Percentiles rank a stretch among this genome's conserved stretches.
phyloP scores from a whole-genome alignment of 2,888 invertebrate species.

The Heliothis peltigera region DNA sequence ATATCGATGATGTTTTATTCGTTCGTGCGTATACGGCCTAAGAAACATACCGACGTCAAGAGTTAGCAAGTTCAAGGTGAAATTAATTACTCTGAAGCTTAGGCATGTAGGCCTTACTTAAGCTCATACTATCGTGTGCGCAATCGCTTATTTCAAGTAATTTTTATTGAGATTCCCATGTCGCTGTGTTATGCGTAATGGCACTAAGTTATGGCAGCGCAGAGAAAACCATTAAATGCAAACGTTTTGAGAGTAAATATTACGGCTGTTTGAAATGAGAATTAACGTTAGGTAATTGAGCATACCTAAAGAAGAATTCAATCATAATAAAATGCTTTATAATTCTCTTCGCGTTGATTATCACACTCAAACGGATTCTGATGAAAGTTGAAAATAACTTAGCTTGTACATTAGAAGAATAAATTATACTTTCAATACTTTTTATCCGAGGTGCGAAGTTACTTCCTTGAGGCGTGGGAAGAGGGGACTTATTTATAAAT shows the following conservation, averaged over 20 bases:
- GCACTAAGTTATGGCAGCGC: constrained; percentile 44
- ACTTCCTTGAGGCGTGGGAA: no score
- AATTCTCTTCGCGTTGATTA: no score
- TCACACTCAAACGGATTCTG: no score
- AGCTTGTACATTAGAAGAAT: no score
- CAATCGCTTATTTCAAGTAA: constrained; percentile 32
- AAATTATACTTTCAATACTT: no score
- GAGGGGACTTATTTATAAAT: no score
- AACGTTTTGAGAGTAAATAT: constrained; percentile 21
- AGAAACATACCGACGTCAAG: constrained; percentile 35
- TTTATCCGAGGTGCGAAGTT: no score
- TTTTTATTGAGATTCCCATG: constrained; percentile 60
- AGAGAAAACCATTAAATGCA: constrained; percentile 38
- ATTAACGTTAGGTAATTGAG: neutral
- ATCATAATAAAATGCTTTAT: no score
- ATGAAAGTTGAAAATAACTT: no score
- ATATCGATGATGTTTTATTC: no score
- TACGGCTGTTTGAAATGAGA: neutral
- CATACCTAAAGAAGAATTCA: no score
- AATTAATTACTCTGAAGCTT: constrained; percentile 21
- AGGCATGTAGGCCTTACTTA: constrained; percentile 47
- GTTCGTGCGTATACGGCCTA: neutral
- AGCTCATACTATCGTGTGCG: constrained; percentile 35
- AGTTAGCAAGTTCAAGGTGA: constrained; percentile 47
- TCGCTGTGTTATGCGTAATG: constrained; percentile 35